Conservation (phyloP, 2,888 invertebrate genomes). For the Desoria tigrina region DNA sequence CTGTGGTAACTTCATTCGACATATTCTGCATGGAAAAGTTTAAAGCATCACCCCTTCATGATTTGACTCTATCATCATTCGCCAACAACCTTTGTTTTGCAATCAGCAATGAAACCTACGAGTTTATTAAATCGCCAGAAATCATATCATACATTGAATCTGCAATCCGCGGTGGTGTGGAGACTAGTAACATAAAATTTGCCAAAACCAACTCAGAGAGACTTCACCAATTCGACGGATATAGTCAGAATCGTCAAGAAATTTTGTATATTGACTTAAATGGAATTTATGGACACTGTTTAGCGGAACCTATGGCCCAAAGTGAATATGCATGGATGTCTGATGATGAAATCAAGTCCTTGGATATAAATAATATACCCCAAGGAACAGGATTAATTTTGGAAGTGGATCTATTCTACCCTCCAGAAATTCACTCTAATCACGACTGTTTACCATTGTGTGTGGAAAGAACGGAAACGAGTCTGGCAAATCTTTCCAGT, state of each 20-base stretch:
- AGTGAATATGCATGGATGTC: not conserved
- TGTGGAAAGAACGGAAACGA: not conserved
- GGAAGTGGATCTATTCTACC: not conserved
- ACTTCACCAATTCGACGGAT: not conserved
- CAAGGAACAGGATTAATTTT: not conserved
- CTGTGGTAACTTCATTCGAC: too few relatives aligned
- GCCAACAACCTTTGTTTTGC: too few relatives aligned
- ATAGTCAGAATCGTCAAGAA: not conserved
- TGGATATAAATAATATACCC: not conserved
- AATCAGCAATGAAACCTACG: too few relatives aligned
- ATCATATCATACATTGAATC: too few relatives aligned
- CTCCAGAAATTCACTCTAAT: not conserved
- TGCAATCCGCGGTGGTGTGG: not conserved
- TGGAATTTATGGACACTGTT: not conserved
- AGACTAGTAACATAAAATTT: not conserved
- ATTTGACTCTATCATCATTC: too few relatives aligned
- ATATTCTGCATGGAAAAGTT: too few relatives aligned
- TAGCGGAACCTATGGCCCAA: not conserved
- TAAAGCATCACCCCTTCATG: too few relatives aligned
- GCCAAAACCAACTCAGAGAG: not conserved
- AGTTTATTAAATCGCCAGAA: too few relatives aligned
- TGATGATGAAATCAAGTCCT: not conserved
- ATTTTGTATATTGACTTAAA: slow-evolving; percentile 4
- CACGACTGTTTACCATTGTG: not conserved
- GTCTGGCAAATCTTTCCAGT: not conserved